Conservation (phyloP, 2,113 vertebrate genomes). For the Antennarius striatus region DNA sequence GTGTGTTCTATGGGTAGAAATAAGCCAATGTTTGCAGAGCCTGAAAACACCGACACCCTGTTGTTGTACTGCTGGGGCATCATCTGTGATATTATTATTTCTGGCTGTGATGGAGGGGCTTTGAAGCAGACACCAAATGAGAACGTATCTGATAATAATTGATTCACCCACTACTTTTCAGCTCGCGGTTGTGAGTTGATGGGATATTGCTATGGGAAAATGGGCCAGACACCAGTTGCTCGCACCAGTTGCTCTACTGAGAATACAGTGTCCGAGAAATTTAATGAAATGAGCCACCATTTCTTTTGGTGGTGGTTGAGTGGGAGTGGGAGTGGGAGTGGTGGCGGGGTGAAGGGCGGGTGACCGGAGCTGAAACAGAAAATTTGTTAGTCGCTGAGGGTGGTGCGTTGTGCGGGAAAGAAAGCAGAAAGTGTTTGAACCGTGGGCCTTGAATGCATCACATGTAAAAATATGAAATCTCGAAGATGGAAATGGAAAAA, state of each 20-base stretch:
- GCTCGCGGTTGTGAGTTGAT: constrained; percentile 14
- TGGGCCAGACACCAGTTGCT: constrained; percentile 38
- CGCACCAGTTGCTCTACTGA: constrained; percentile 34
- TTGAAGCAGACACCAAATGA: constrained; percentile 45
- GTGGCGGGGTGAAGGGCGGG: too few relatives aligned
- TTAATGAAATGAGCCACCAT: constrained; percentile 14
- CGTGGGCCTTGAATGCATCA: too few relatives aligned
- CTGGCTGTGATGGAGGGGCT: constrained; percentile 33
- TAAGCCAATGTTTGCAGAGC: constrained; percentile 54
- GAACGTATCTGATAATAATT: constrained; percentile 41
- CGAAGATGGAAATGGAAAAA: too few relatives aligned
- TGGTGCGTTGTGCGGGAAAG: too few relatives aligned
- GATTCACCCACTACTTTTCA: constrained; percentile 20
- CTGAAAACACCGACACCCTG: constrained; percentile 37
- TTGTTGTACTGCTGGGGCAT: constrained; percentile 47
- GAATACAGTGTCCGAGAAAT: constrained; percentile 20
- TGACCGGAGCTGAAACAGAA: too few relatives aligned
- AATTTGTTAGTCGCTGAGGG: too few relatives aligned
- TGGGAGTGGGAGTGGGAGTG: too few relatives aligned
- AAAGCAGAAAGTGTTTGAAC: too few relatives aligned
- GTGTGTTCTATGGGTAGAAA: constrained; percentile 41
- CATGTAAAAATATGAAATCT: too few relatives aligned
- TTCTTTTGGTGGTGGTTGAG: too few relatives aligned
- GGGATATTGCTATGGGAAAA: constrained; percentile 36
- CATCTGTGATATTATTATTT: constrained; percentile 47